Percentiles rank a stretch among this genome's conserved stretches.
phyloP scores from a whole-genome alignment of 2,113 vertebrate genomes.

The Sinocyclocheilus anophthalmus region DNA sequence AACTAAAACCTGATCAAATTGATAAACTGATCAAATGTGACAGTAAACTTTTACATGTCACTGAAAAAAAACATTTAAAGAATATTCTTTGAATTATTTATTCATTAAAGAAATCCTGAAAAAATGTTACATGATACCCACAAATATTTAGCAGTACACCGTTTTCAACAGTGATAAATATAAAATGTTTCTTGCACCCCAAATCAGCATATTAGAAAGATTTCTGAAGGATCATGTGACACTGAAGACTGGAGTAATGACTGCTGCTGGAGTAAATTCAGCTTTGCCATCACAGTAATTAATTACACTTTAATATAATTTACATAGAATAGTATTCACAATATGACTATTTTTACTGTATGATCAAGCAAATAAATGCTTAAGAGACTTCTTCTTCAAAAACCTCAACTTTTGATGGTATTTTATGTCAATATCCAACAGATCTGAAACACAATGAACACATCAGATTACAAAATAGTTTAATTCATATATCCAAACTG shows the following conservation, averaged over 20 bases:
- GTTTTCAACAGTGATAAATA: background rate
- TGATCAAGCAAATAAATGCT: background rate
- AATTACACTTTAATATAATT: no score
- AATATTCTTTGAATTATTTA: background rate
- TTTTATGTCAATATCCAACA: no score
- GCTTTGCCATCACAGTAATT: background rate
- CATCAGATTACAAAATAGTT: background rate
- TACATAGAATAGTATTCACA: no score
- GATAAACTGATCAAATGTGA: background rate
- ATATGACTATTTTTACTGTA: background rate
- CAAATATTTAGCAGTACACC: background rate
- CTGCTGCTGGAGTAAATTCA: background rate
- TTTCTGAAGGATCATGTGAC: background rate
- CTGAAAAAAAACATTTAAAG: background rate
- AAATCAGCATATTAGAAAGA: no score
- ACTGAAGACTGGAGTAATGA: background rate
- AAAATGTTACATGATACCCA: background rate
- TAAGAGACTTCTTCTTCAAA: background rate
- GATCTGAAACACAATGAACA: no score
- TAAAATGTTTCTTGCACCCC: background rate
- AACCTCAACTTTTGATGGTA: background rate
- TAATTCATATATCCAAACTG: background rate
- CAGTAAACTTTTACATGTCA: background rate
- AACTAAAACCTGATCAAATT: no score
- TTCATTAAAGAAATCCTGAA: background rate